Percentiles rank a stretch among this genome's conserved stretches.
phyloP scores from a whole-genome alignment of 2,888 invertebrate species.

The Tachina lurida region DNA sequence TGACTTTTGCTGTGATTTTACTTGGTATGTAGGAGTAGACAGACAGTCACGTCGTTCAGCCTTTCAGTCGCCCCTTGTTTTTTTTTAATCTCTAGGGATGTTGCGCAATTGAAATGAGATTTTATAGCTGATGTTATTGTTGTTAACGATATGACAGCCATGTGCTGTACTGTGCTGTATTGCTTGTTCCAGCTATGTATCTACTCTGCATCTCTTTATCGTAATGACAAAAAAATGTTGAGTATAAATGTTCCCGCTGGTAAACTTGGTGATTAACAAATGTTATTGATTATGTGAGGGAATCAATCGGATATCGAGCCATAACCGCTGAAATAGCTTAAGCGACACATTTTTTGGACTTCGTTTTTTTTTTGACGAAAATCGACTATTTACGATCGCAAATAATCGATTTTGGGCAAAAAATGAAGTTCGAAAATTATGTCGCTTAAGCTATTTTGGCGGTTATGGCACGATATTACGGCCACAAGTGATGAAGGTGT shows the following conservation, averaged over 20 bases:
- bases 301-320: neutral
- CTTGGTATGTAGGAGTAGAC: constrained; percentile 42
- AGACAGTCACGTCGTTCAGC: constrained; percentile 14
- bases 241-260: constrained; percentile 21
- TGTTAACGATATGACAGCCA: constrained; percentile 37
- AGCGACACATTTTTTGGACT: too few relatives aligned
- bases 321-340: too few relatives aligned
- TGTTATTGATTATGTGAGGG: constrained; percentile 35
- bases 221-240: constrained; percentile 3
- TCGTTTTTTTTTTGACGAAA: too few relatives aligned
- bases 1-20: constrained; percentile 36
- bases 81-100: constrained; percentile 52
- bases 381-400: too few relatives aligned
- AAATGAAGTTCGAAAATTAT: too few relatives aligned
- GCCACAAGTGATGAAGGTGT: neutral
- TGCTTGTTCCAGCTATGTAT: neutral
- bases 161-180: constrained; percentile 54
- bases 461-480: too few relatives aligned
- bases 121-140: constrained; percentile 14
- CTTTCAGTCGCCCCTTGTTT: constrained; percentile 34
- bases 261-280: constrained; percentile 31
- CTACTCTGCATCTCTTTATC: constrained; percentile 10
- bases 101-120: constrained; percentile 68
- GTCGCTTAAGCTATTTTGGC: too few relatives aligned
- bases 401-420: too few relatives aligned